Base-by-base conservation (phyloP, 2,113 vertebrate genomes). In the Ivindomyrus marchei region DNA sequence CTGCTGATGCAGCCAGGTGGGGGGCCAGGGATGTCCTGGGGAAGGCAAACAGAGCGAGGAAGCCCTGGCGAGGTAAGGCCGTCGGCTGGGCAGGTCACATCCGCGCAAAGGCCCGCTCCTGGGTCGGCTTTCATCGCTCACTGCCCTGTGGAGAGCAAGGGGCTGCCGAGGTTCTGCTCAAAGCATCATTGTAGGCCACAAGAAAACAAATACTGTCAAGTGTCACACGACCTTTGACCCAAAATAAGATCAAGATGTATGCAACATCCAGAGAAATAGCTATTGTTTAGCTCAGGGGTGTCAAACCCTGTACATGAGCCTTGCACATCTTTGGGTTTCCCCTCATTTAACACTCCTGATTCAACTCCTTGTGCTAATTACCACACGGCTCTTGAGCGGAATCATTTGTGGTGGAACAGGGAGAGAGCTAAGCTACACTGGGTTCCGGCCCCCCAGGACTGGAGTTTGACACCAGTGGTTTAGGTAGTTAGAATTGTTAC, bases 1-100 rank as follows among this genome's bases (percentile, higher is more conserved):
- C 91, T 94, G 93, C 93, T 92, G 94, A 95, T 91, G 91, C 89
- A 92, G 93, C 92, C 91, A 92, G 91, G 91, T 91, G 92, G 93
- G 94, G 93, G 93, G 94, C 92, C 92, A 93, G 91, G 92, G 92
- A 90, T 91, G 93, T 93, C 90, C 91, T 93, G 92, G 94, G 91
- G 92, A 92, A 93, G 92, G 92, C 91, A 93, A 94, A 94, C 94
- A 94, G 92, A 90, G 87, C 89, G 66, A 36, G 88, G 80, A 90
- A 85, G 91, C 77, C 87, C n/a, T 90, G 91, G 91, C 80, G 24
- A 88, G 92, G 92, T 4, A 27, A 31, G 62, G 62, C 62, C 10
- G 90, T 87, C 91, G 13, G 83, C 9, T 10, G 3, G 83, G 92
- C 3, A 92, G 90, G 90, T 92, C 90, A 42, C 89, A 89, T 93